Percentiles rank a stretch among this genome's conserved stretches.
Conservation (phyloP, 2,888 invertebrate genomes). For the Caenorhabditis parvicauda region DNA sequence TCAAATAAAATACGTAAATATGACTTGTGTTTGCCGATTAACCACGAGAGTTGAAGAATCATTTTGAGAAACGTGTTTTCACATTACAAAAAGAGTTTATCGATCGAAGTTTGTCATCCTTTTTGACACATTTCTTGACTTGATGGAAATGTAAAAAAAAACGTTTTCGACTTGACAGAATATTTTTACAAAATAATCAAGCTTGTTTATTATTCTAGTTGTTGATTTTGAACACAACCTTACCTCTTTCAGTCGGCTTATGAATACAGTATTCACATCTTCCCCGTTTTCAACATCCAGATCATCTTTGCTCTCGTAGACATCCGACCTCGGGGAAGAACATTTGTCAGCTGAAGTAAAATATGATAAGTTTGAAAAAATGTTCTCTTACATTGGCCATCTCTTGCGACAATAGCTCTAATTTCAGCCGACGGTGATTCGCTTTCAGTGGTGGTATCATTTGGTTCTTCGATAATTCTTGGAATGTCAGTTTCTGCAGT, state of each 20-base stretch:
- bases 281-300: too few species aligned
- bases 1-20: too few species aligned
- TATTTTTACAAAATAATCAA: too few species aligned
- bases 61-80: too few species aligned
- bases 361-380: neutral
- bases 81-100: too few species aligned
- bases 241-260: conserved; percentile 36
- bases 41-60: too few species aligned
- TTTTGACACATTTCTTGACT: too few species aligned
- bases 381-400: conserved; percentile 21
- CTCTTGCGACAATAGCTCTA: conserved; percentile 25
- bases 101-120: too few species aligned
- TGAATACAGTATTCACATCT: too few species aligned
- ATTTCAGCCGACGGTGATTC: conserved; percentile 35
- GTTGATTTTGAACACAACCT: neutral
- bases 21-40: too few species aligned
- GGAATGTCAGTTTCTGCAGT: conserved; percentile 9
- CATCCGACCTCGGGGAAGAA: conserved; percentile 24
- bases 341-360: conserved; percentile 17
- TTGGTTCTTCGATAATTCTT: conserved; percentile 5
- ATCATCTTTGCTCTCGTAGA: conserved; percentile 25
- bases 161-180: too few species aligned
- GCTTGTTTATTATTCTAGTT: conserved; percentile 3
- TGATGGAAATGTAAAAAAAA: too few species aligned
- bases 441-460: conserved; percentile 21